These are phyloP conservation scores for Caerostris darwini DNA, from an alignment of 1,140 invertebrate genomes.

Conservation along the genomic window DNA sequence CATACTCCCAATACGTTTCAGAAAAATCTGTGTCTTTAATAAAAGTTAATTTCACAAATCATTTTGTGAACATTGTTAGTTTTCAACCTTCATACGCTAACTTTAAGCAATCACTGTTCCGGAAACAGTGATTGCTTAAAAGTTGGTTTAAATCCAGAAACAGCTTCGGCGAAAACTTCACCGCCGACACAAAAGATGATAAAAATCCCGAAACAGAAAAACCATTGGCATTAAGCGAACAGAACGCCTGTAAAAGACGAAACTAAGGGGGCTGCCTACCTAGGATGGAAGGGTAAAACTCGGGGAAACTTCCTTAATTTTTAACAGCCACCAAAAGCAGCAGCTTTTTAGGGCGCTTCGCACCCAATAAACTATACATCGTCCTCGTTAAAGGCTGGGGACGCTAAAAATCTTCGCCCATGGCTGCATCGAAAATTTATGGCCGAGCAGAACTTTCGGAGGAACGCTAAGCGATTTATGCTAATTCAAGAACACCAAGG, in stretches of 20 bases:
- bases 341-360: not conserved
- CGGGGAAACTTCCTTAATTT: constrained; percentile 22
- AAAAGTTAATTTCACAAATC: too few species aligned
- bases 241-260: not conserved
- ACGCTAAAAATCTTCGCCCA: not conserved
- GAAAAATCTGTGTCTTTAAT: too few species aligned
- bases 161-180: not conserved
- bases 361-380: constrained; percentile 10
- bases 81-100: too few species aligned
- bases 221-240: not conserved
- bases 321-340: not conserved
- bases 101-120: too few species aligned
- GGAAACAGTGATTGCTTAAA: too few species aligned
- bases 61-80: too few species aligned
- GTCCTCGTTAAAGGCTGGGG: constrained; percentile 18
- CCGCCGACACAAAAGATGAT: not conserved
- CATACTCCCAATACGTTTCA: too few species aligned
- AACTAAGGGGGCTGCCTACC: not conserved
- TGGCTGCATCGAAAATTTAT: constrained; percentile 52
- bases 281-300: not conserved
- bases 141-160: not conserved
- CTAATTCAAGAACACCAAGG: constrained; percentile 37
- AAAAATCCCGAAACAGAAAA: not conserved
- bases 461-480: constrained; percentile 59
- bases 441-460: not conserved